Percentiles rank a stretch among this genome's conserved stretches.
Conservation (phyloP, 2,797 vertebrate genomes). For the Gambelia wislizenii region DNA sequence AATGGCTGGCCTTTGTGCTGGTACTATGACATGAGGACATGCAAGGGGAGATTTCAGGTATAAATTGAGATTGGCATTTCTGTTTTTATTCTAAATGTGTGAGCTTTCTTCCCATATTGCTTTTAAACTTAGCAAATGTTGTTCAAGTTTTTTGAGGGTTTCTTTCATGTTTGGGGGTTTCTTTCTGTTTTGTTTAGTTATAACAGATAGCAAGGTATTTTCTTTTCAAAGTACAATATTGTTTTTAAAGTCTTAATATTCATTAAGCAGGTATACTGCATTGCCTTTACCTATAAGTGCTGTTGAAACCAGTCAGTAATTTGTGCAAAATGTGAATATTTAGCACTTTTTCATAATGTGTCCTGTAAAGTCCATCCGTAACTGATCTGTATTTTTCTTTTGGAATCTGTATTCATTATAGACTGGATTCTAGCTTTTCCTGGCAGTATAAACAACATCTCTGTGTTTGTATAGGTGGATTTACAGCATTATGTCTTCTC, state of each 20-base stretch:
- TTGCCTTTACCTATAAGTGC: neutral
- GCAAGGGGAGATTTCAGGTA: constrained; percentile 32
- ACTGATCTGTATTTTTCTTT: neutral
- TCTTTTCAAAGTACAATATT: neutral
- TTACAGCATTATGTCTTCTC: neutral
- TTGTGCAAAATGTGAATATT: neutral
- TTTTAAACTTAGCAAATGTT: neutral
- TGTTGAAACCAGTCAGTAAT: neutral
- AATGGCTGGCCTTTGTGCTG: neutral
- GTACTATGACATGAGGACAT: neutral
- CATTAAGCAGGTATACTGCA: neutral
- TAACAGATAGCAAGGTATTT: neutral
- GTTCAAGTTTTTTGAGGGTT: neutral
- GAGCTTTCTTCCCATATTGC: constrained; percentile 6
- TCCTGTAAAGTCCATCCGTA: neutral
- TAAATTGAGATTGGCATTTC: constrained; percentile 5
- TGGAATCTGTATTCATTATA: neutral
- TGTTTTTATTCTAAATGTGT: constrained; percentile 36
- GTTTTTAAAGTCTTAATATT: neutral
- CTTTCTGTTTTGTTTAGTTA: neutral
- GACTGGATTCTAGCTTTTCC: neutral
- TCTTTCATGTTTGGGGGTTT: neutral
- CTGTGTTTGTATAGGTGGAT: neutral
- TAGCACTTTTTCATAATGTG: neutral
- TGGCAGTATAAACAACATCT: neutral